A percentile compares a stretch with the other conserved stretches of the same genome.
Conservation (phyloP, 2,888 invertebrate genomes). For the Pachydiplax longipennis region DNA sequence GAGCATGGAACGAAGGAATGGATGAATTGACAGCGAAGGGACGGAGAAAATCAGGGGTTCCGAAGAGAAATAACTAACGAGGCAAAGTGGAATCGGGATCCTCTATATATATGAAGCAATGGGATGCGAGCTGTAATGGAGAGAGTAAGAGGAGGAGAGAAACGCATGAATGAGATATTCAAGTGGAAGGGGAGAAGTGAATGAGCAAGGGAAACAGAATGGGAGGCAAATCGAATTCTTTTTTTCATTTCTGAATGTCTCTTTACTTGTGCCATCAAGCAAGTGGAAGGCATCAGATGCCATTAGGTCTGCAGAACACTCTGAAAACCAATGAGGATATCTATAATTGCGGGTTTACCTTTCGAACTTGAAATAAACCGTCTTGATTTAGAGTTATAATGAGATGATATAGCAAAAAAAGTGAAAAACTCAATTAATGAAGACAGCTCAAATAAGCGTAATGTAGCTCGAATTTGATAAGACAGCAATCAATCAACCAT, state of each 20-base stretch:
- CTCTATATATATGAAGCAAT: background rate
- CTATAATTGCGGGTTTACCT: no score
- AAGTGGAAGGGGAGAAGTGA: background rate
- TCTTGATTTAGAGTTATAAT: no score
- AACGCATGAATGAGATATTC: background rate
- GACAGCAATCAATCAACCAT: no score
- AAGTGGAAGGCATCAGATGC: no score
- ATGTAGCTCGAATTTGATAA: no score
- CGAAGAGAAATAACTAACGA: background rate
- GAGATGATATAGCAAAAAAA: no score
- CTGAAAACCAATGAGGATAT: no score
- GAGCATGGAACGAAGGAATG: background rate
- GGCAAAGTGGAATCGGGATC: background rate
- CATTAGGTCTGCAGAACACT: no score
- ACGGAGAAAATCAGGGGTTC: background rate
- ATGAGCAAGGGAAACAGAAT: background rate
- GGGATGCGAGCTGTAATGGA: background rate
- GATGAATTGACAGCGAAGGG: background rate
- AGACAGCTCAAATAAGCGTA: no score
- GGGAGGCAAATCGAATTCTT: background rate
- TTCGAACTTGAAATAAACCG: no score
- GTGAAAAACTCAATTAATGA: no score
- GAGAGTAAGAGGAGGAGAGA: background rate
- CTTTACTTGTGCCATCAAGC: background rate
- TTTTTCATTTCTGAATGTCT: background rate